These are phyloP conservation scores for Syngnathoides biaculeatus DNA, from an alignment of 2,113 vertebrate genomes.

Conservation along the genomic window DNA sequence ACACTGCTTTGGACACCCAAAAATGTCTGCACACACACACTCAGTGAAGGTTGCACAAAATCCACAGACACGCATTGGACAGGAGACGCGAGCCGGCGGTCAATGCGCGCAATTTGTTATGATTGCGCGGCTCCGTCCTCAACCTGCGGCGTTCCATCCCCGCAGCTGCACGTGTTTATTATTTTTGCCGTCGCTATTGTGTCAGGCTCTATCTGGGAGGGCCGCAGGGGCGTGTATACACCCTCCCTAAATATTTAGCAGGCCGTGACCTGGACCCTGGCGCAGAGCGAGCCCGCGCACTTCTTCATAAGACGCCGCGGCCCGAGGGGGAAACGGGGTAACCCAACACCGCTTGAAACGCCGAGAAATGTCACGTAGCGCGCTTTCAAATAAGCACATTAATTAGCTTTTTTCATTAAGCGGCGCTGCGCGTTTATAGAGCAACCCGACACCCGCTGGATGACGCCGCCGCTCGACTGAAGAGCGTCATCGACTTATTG, in stretches of 20 bases:
- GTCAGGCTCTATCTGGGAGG: conserved; percentile 52
- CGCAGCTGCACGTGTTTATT: conserved; percentile 52
- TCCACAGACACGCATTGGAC: not conserved
- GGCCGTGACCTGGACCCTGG: conserved; percentile 57
- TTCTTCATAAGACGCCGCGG: conserved; percentile 53
- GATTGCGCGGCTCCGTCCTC: conserved; percentile 18
- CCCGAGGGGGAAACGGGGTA: conserved; percentile 46
- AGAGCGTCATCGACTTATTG: conserved; percentile 15
- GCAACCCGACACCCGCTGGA: conserved; percentile 40
- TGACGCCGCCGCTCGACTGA: conserved; percentile 13
- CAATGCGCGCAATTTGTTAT: conserved; percentile 2
- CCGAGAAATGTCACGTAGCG: conserved; percentile 63
- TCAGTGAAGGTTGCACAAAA: too few relatives aligned
- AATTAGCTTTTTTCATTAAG: conserved; percentile 67
- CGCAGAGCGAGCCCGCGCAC: conserved; percentile 51
- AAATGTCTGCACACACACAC: too few relatives aligned
- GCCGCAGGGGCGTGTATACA: conserved; percentile 39
- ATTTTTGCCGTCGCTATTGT: conserved; percentile 41
- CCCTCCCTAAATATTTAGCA: conserved; percentile 70
- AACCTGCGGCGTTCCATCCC: conserved; percentile 10
- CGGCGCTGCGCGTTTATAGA: conserved; percentile 38
- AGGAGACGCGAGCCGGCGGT: not conserved
- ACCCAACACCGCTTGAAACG: conserved; percentile 66
- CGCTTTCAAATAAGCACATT: conserved; percentile 58
- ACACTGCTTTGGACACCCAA: too few relatives aligned